phyloP scores from a whole-genome alignment of 2,888 invertebrate species.

The Philaethria dido region DNA sequence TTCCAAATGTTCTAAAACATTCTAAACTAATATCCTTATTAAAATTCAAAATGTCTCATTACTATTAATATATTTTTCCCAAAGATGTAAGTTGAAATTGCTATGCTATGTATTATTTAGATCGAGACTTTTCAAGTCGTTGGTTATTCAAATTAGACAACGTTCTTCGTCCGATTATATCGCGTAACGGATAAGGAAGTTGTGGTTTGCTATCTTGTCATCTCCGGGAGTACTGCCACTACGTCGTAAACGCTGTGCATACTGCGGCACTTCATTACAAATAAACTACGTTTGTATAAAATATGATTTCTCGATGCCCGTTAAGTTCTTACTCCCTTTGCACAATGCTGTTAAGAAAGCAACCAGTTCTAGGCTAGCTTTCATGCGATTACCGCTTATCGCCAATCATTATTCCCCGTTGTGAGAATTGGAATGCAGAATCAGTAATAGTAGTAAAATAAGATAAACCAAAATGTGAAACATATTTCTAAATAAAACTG shows the following conservation, averaged over 20 bases:
- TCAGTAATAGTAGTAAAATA: slow-evolving; percentile 35
- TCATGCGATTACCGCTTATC: slow-evolving; percentile 42
- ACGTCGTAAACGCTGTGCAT: slow-evolving; percentile 42
- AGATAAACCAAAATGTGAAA: slow-evolving; percentile 2
- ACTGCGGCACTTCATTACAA: slow-evolving; percentile 39
- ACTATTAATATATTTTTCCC: slow-evolving; percentile 46
- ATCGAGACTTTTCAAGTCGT: slow-evolving; percentile 58
- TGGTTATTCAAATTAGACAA: slow-evolving; percentile 75
- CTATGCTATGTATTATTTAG: slow-evolving; percentile 62
- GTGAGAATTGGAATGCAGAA: slow-evolving; percentile 41
- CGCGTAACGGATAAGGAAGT: slow-evolving; percentile 77
- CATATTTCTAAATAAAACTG: background rate
- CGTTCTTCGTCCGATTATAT: slow-evolving; percentile 68
- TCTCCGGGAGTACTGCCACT: slow-evolving; percentile 57
- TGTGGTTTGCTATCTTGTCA: slow-evolving; percentile 66
- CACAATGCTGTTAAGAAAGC: slow-evolving; percentile 39
- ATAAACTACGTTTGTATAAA: slow-evolving; percentile 34
- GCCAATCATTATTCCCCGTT: slow-evolving; percentile 41
- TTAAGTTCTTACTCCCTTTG: slow-evolving; percentile 38
- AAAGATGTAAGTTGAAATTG: slow-evolving; percentile 61
- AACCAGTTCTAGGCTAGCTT: slow-evolving; percentile 42
- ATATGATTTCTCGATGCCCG: slow-evolving; percentile 41
- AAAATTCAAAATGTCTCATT: slow-evolving; percentile 29
- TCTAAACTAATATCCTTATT: slow-evolving; percentile 44
- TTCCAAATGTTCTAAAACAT: slow-evolving; percentile 45